Percentiles rank a stretch among this genome's conserved stretches.
phyloP scores from a whole-genome alignment of 2,797 vertebrate species.

The Ispidina picta region DNA sequence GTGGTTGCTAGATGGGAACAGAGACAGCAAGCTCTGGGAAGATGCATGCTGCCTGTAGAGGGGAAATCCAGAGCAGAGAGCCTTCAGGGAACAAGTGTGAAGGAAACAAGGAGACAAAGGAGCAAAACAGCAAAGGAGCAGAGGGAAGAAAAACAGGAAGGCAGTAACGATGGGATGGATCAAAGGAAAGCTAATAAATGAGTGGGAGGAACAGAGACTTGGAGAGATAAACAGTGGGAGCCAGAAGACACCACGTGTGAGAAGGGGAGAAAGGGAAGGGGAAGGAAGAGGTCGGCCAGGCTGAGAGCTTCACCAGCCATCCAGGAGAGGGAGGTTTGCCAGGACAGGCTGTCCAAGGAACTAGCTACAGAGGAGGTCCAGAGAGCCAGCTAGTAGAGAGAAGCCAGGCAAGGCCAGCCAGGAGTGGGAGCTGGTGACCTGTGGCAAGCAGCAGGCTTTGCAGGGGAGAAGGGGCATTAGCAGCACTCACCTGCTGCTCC shows the following conservation, averaged over 20 bases:
- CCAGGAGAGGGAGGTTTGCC: slow-evolving; percentile 1
- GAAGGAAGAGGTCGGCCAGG: slow-evolving; percentile 2
- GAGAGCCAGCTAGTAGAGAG: not conserved
- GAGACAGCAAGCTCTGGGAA: slow-evolving; percentile 4
- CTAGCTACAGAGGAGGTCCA: not conserved
- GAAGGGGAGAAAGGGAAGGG: not conserved
- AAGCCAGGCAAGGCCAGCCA: not conserved
- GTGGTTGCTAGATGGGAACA: not conserved
- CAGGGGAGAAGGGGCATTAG: accelerated
- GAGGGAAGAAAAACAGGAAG: slow-evolving; percentile 47
- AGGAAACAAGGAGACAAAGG: slow-evolving; percentile 39
- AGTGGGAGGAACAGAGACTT: slow-evolving; percentile 52
- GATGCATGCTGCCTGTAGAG: not conserved
- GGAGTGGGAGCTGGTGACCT: not conserved
- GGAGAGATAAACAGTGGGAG: slow-evolving; percentile 49
- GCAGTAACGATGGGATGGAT: slow-evolving; percentile 22
- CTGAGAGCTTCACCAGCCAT: not conserved
- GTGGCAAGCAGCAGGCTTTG: not conserved
- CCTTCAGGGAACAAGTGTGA: slow-evolving; percentile 32
- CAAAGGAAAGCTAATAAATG: slow-evolving; percentile 51
- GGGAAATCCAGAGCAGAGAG: slow-evolving; percentile 4
- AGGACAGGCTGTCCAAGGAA: not conserved
- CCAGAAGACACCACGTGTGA: slow-evolving; percentile 60
- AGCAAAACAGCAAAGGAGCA: slow-evolving; percentile 22
- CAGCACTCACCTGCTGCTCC: not conserved